Percentiles rank a stretch among this genome's conserved stretches.
Conservation (phyloP, 1,140 invertebrate species). For the Drosophila murphyi region DNA sequence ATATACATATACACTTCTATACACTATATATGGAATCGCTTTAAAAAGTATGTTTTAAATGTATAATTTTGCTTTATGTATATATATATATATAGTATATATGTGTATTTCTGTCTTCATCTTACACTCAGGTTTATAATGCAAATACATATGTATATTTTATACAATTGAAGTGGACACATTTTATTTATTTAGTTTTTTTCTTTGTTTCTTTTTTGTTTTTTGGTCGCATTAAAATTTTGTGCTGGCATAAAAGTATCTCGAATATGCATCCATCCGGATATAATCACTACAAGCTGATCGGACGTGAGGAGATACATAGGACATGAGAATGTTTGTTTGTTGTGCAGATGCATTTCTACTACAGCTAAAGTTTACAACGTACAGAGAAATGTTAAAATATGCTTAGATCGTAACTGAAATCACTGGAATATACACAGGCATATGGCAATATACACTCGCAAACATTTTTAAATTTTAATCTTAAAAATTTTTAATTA, state of each 20-base stretch:
- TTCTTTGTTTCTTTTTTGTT: conserved; percentile 37
- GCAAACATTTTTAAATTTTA: not conserved
- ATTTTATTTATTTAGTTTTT: too few relatives aligned
- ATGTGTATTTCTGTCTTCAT: conserved; percentile 2
- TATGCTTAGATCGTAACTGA: conserved; percentile 61
- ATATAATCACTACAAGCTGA: conserved; percentile 48
- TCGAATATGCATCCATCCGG: conserved; percentile 42
- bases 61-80: conserved; percentile 43
- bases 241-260: conserved; percentile 49
- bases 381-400: conserved; percentile 58
- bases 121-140: conserved; percentile 54
- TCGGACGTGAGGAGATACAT: conserved; percentile 17
- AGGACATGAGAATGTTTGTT: not conserved
- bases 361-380: conserved; percentile 48
- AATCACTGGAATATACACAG: conserved; percentile 63
- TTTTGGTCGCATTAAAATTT: conserved; percentile 77
- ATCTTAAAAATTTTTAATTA: not conserved
- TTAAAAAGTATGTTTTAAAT: conserved; percentile 73
- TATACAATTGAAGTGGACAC: conserved; percentile 61
- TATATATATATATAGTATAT: not conserved
- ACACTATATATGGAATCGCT: conserved; percentile 47
- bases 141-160: conserved; percentile 37
- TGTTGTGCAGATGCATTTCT: conserved; percentile 19
- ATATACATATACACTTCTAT: conserved; percentile 28
- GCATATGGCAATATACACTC: conserved; percentile 10